These are phyloP conservation scores for Atlantisia rogersi DNA, from an alignment of 2,113 vertebrate genomes.

Conservation along the genomic window DNA sequence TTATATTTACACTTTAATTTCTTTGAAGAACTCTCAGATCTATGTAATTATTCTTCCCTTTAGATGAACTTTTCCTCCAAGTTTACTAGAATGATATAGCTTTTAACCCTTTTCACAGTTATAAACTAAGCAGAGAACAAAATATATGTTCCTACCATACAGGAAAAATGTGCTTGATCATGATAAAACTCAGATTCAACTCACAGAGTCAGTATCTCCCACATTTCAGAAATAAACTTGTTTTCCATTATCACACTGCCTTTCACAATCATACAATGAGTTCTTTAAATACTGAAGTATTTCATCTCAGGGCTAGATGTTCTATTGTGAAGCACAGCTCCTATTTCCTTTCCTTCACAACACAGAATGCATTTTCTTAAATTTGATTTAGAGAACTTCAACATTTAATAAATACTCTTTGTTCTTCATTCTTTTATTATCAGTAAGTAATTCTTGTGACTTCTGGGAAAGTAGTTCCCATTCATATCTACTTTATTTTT, in stretches of 20 bases:
- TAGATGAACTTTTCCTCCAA: neutral
- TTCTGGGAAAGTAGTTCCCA: neutral
- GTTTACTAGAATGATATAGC: neutral
- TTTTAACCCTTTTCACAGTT: neutral
- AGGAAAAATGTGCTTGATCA: neutral
- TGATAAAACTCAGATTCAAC: neutral
- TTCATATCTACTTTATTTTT: slow-evolving; percentile 23
- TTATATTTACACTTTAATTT: neutral
- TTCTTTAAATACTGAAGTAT: neutral
- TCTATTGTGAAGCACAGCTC: neutral
- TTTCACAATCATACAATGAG: neutral
- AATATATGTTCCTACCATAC: neutral
- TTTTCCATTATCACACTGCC: neutral
- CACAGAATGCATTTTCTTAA: neutral
- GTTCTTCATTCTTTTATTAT: neutral
- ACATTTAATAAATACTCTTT: neutral
- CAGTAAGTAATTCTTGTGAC: neutral
- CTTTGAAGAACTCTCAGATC: neutral
- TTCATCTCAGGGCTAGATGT: neutral
- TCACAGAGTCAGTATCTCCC: neutral
- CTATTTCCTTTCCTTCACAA: neutral
- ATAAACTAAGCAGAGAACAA: neutral
- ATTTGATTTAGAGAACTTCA: neutral
- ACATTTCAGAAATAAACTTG: neutral
- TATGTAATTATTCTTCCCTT: neutral